phyloP scores from a whole-genome alignment of 2,888 invertebrate species.

The Crioceris asparagi region DNA sequence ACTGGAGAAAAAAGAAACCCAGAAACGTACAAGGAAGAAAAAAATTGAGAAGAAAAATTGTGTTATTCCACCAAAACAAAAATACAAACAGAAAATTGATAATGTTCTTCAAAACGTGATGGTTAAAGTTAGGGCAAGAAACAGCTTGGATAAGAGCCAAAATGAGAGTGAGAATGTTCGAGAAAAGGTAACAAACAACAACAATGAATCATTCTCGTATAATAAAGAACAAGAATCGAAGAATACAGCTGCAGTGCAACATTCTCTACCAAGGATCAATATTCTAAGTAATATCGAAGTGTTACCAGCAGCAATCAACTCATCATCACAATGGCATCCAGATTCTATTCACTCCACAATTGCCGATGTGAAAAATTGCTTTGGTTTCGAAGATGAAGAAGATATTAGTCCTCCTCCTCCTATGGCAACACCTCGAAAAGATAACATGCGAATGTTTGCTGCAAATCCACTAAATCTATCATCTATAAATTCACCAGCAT shows the following conservation, averaged over 20 bases:
- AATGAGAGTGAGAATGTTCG: not conserved
- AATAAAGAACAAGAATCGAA: not conserved
- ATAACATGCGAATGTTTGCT: not conserved
- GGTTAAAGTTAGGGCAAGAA: constrained; percentile 7
- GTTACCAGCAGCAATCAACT: too few relatives aligned
- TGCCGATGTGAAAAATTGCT: not conserved
- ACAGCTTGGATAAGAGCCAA: not conserved
- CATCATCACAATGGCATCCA: too few relatives aligned
- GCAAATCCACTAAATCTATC: too few relatives aligned
- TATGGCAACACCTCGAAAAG: not conserved
- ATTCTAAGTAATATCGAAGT: constrained; percentile 9
- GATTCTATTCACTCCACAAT: too few relatives aligned
- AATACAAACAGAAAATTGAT: constrained; percentile 8
- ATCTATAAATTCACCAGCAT: constrained; percentile 3
- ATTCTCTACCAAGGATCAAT: constrained; percentile 6
- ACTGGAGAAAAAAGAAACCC: constrained; percentile 8
- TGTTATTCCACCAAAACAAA: constrained; percentile 1
- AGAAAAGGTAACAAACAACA: not conserved
- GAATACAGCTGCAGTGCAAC: not conserved
- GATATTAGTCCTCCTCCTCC: not conserved
- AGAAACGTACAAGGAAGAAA: not conserved
- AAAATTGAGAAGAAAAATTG: constrained; percentile 8
- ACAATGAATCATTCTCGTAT: not conserved
- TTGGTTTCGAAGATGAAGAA: constrained; percentile 1
- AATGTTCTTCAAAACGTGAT: constrained; percentile 9